Conservation (phyloP, 2,888 invertebrate genomes). For the Salticus scenicus region DNA sequence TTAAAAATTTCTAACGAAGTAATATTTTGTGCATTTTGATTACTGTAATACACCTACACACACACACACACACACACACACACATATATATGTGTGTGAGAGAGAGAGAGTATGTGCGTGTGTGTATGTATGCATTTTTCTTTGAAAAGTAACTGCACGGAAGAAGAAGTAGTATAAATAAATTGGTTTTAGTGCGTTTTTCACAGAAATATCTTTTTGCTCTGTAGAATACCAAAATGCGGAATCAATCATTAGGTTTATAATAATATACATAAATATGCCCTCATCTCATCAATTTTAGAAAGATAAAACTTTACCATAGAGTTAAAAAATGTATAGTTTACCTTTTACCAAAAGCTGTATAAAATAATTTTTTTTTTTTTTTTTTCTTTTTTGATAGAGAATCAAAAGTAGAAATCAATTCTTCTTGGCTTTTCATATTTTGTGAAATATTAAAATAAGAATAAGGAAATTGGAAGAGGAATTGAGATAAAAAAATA, state of each 20-base stretch:
- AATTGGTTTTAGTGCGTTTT: too few species aligned
- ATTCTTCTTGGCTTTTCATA: slow-evolving; percentile 11
- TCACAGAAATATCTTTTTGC: too few species aligned
- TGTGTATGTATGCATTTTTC: too few species aligned
- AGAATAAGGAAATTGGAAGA: slow-evolving; percentile 8
- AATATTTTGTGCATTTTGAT: too few species aligned
- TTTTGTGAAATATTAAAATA: slow-evolving; percentile 19
- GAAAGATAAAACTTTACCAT: background rate
- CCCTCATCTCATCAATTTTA: background rate
- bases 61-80: too few species aligned
- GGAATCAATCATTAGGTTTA: background rate
- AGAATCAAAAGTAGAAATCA: slow-evolving; percentile 2
- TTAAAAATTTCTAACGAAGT: too few species aligned
- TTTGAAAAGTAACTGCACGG: too few species aligned
- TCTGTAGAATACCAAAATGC: too few species aligned
- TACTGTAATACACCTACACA: too few species aligned
- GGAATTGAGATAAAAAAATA: background rate
- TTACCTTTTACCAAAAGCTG: background rate
- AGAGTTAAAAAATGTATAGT: background rate
- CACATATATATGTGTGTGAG: too few species aligned
- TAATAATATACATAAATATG: background rate
- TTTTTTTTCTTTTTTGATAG: background rate
- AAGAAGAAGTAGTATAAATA: too few species aligned
- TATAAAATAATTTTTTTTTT: background rate
- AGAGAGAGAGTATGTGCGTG: too few species aligned